Evolutionary conservation across 2,113 vertebrate genomes (phyloP), one percentile per base, ranked within the genome.

Genomic region (Trematocara stigmaticum): DNA sequence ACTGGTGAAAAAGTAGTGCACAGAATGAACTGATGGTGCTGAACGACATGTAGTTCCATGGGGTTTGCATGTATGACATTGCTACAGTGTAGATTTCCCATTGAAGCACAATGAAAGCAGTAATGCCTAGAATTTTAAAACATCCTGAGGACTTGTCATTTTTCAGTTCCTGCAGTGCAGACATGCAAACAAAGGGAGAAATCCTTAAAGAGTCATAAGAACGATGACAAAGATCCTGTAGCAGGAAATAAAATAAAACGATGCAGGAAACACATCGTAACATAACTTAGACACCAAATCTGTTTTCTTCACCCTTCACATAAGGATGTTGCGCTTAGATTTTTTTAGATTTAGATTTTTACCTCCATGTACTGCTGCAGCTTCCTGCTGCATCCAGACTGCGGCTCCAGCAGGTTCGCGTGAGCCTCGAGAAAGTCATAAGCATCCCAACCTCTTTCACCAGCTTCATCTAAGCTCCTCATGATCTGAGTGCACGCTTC

Each of bases 401-500:
- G 91, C 0, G 52, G 78, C 84, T 92, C 90, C 29, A 95, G 94
- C 23, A 97, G 96, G 82, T 91, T 88, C 0, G n/a, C 12, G 86
- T 97, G 97, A 29, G 3, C 84, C 49, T 56, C 64, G 76, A 87
- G 66, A 16, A 99, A 94, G 76, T 97, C 94, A 1, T 9, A 71
- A 45, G 80, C 86, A 87, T 97, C 96, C 51, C 97, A 38, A 8
- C 98, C 98, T 0, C 95, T 97, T 90, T 95, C 96, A 7, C 96
- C 96, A 0, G 92, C 78, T 3, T 93, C 94, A 10, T 95, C 94
- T 9, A 99, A 90, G 13, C 95, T 93, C 1, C 38, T 85, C 34
- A 86, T 92, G 86, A 99, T 84, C 88, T 97, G 95, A 90, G 94
- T 6, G 5, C 90, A 92, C 0, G 96, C 97, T 0, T 87, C 81